Conservation (phyloP, 35 echinoderm and acorn worm genomes). For the Chiridota heheva region DNA sequence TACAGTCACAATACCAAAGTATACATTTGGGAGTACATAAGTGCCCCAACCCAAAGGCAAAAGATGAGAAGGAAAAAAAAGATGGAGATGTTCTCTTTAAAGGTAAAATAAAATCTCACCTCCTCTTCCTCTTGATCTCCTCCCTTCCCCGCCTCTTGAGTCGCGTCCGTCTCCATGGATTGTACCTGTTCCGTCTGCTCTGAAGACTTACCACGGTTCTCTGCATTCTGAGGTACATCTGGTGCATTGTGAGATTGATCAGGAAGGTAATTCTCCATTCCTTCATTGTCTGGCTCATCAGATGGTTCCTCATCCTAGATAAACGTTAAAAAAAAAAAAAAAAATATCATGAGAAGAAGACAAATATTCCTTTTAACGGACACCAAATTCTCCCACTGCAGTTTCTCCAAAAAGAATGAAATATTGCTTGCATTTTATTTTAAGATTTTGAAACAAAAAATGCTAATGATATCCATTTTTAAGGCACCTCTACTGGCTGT, state of each 20-base stretch:
- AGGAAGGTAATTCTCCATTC: constrained; percentile 61
- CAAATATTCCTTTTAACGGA: neutral
- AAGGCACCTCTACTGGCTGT: too few relatives aligned
- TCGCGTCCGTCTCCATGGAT: constrained; percentile 5
- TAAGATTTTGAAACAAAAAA: too few relatives aligned
- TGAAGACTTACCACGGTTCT: constrained; percentile 72
- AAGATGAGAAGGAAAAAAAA: neutral
- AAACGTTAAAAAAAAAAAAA: too few relatives aligned
- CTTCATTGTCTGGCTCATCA: constrained; percentile 43
- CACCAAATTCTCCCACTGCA: too few relatives aligned
- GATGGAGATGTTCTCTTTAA: neutral
- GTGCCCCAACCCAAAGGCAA: too few relatives aligned
- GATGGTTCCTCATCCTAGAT: constrained; percentile 21
- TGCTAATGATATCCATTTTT: too few relatives aligned
- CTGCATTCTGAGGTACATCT: constrained; percentile 55
- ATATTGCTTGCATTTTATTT: too few relatives aligned
- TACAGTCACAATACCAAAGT: too few relatives aligned
- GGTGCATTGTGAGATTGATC: constrained; percentile 68
- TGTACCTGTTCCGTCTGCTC: constrained; percentile 57
- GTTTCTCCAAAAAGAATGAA: too few relatives aligned
- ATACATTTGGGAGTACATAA: too few relatives aligned
- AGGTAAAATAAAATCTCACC: too few relatives aligned
- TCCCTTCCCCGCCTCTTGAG: constrained; percentile 50
- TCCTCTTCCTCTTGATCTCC: constrained; percentile 78
- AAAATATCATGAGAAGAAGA: too few relatives aligned